Evolutionary conservation across 1,140 invertebrate genomes (phyloP).

Genomic region (Oncopeltus fasciatus): DNA sequence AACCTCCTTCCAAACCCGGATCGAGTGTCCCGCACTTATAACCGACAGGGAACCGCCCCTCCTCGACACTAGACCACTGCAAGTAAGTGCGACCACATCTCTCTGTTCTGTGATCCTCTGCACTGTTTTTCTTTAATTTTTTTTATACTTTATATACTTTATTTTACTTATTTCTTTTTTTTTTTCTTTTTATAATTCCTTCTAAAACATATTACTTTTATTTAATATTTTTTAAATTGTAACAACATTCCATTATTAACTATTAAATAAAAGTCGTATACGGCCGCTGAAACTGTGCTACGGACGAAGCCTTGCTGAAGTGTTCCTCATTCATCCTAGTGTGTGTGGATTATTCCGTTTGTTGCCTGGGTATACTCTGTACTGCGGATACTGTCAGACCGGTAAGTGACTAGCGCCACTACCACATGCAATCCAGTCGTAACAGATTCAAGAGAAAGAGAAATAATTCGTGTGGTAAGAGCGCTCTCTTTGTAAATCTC

Average conservation of each 20-base stretch:
- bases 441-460: too few relatives aligned
- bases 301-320: too few relatives aligned
- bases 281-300: too few relatives aligned
- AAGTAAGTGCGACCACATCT: slow-evolving; percentile 56
- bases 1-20: slow-evolving; percentile 39
- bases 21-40: slow-evolving; percentile 81
- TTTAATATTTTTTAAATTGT: too few relatives aligned
- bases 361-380: slow-evolving; percentile 16
- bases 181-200: too few relatives aligned
- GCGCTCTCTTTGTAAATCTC: too few relatives aligned
- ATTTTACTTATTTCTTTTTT: not conserved
- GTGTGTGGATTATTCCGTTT: not conserved
- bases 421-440: too few relatives aligned
- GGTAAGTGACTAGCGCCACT: slow-evolving; percentile 6
- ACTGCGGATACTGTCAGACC: not conserved
- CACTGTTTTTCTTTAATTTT: slow-evolving; percentile 25
- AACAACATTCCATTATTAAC: too few relatives aligned
- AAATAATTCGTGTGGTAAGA: too few relatives aligned
- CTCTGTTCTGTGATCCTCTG: slow-evolving; percentile 22
- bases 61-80: slow-evolving; percentile 82
- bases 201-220: too few relatives aligned
- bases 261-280: too few relatives aligned
- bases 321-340: not conserved
- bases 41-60: slow-evolving; percentile 45
- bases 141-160: not conserved